A percentile compares a stretch with the other conserved stretches of the same genome.
These are phyloP conservation scores for Xylocampa areola DNA, from an alignment of 2,888 invertebrate species.

Conservation along the genomic window DNA sequence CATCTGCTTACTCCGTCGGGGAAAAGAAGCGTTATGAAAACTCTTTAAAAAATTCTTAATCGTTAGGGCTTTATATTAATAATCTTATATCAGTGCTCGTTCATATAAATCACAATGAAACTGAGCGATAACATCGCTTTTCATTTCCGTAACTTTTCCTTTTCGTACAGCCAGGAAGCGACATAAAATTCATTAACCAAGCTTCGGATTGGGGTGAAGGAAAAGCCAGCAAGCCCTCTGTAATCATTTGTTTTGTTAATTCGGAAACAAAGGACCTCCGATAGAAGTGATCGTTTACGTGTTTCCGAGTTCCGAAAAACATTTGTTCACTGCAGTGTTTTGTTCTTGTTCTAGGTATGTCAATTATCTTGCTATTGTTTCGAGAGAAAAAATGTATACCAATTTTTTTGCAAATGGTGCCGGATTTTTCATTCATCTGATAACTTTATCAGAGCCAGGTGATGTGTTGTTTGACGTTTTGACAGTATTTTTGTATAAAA, in stretches of 20 bases:
- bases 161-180: slow-evolving; percentile 7
- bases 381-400: no score
- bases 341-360: no score
- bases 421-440: no score
- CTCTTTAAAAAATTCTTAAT: background rate
- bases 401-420: no score
- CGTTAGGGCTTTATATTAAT: no score
- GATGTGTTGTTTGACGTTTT: no score
- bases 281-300: background rate
- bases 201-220: background rate
- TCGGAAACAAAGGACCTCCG: background rate
- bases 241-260: slow-evolving; percentile 1
- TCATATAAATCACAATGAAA: slow-evolving; percentile 10
- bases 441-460: no score
- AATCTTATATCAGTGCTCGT: no score
- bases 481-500: no score
- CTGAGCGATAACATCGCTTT: slow-evolving; percentile 3
- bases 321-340: background rate
- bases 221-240: background rate
- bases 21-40: no score
- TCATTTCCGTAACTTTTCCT: slow-evolving; percentile 11
- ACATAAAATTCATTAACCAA: slow-evolving; percentile 11
- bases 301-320: background rate
- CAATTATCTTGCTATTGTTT: no score
- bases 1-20: no score